phyloP scores from a whole-genome alignment of 2,797 vertebrate genomes.

The Hafferia zeledoni region DNA sequence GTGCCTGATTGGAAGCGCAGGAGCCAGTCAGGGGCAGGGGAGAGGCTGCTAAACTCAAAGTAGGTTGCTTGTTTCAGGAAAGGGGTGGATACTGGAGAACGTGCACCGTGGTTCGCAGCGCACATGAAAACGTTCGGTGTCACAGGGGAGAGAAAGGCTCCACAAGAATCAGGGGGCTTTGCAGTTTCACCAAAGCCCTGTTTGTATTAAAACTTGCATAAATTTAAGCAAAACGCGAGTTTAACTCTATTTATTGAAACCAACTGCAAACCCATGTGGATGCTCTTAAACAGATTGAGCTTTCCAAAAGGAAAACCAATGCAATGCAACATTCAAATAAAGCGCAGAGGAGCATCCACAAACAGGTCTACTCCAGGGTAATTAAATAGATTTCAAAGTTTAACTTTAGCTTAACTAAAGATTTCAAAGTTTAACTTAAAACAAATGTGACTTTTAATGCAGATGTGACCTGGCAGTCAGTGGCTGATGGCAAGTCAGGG shows the following conservation, averaged over 20 bases:
- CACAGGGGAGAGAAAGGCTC: not conserved
- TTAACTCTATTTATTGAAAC: slow-evolving; percentile 20
- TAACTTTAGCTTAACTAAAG: not conserved
- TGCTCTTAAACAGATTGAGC: not conserved
- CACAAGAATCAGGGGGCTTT: not conserved
- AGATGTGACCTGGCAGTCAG: not conserved
- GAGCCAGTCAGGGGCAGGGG: slow-evolving; percentile 65
- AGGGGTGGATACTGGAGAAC: slow-evolving; percentile 44
- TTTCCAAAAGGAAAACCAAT: not conserved
- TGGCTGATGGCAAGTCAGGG: not conserved
- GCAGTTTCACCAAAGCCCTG: not conserved
- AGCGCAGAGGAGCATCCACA: not conserved
- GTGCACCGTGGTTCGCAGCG: not conserved
- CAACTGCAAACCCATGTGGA: not conserved
- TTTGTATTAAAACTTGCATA: not conserved
- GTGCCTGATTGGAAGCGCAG: slow-evolving; percentile 61
- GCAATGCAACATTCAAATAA: not conserved
- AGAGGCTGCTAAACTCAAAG: slow-evolving; percentile 57
- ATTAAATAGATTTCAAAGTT: not conserved
- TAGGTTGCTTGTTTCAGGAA: slow-evolving; percentile 49
- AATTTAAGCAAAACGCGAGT: not conserved
- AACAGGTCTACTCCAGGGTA: not conserved
- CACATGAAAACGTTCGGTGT: not conserved
- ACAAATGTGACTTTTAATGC: not conserved
- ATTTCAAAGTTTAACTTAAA: not conserved